A percentile compares a stretch with the other conserved stretches of the same genome.
phyloP scores from a whole-genome alignment of 2,888 invertebrate genomes.

The Choreutis nemorana region DNA sequence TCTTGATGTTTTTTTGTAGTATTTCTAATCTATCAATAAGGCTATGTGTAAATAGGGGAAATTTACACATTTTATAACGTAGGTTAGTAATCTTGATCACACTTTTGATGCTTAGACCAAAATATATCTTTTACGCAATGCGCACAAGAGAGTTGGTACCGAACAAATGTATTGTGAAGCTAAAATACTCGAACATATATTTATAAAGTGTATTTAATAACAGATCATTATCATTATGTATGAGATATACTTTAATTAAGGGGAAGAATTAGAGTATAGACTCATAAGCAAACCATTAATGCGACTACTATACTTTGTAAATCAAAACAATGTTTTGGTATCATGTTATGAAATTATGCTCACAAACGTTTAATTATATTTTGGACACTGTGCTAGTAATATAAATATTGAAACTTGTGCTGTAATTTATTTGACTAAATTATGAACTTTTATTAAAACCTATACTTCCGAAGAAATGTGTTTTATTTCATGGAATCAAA shows the following conservation, averaged over 20 bases:
- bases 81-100: slow-evolving; percentile 32
- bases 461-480: slow-evolving; percentile 52
- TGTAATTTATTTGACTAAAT: slow-evolving; percentile 62
- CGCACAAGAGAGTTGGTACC: slow-evolving; percentile 47
- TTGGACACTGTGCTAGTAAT: slow-evolving; percentile 59
- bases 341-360: slow-evolving; percentile 31
- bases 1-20: slow-evolving; percentile 14
- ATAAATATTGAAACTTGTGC: slow-evolving; percentile 53
- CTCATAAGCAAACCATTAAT: slow-evolving; percentile 1
- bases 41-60: slow-evolving; percentile 58
- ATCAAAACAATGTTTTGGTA: slow-evolving; percentile 1
- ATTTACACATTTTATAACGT: slow-evolving; percentile 40
- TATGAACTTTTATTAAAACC: slow-evolving; percentile 64
- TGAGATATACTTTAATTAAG: slow-evolving; percentile 53
- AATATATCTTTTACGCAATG: slow-evolving; percentile 26
- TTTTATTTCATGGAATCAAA: slow-evolving; percentile 46
- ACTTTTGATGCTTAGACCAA: slow-evolving; percentile 50
- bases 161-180: too few species aligned
- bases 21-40: slow-evolving; percentile 17
- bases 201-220: slow-evolving; percentile 3
- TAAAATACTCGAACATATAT: neutral
- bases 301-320: slow-evolving; percentile 2
- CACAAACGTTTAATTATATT: slow-evolving; percentile 52
- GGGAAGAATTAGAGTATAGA: slow-evolving; percentile 56
- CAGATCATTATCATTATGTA: slow-evolving; percentile 20